Evolutionary conservation across 2,797 vertebrate genomes (phyloP).

Genomic region (Xenentodon cancila): DNA sequence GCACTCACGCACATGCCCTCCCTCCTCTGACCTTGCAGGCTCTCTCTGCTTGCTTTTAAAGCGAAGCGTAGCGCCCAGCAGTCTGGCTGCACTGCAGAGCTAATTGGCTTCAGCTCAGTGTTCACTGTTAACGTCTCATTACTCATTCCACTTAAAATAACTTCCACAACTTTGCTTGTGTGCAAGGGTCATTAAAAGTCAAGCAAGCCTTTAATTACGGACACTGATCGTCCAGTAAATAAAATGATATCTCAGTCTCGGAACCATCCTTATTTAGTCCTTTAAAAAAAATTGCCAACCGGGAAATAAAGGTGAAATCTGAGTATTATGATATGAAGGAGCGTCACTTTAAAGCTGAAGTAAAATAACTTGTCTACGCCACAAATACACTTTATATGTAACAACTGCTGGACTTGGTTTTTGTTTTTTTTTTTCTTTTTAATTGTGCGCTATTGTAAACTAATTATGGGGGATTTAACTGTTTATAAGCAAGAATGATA

Average conservation of each 20-base stretch:
- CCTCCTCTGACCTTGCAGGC: slow-evolving; percentile 61
- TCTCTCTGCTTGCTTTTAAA: slow-evolving; percentile 55
- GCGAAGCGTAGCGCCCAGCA: slow-evolving; percentile 64
- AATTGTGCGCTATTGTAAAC: too few species aligned
- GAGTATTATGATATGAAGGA: background rate
- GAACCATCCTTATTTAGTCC: background rate
- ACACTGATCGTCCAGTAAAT: slow-evolving; percentile 63
- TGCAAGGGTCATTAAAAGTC: slow-evolving; percentile 76
- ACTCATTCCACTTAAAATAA: slow-evolving; percentile 77
- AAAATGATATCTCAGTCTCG: slow-evolving; percentile 57
- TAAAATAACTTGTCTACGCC: too few species aligned
- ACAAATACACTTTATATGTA: background rate
- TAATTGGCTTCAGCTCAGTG: slow-evolving; percentile 74
- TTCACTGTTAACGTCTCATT: slow-evolving; percentile 74
- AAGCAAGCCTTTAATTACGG: slow-evolving; percentile 77
- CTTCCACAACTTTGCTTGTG: slow-evolving; percentile 75
- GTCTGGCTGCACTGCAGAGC: slow-evolving; percentile 67
- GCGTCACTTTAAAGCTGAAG: background rate
- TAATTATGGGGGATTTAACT: background rate
- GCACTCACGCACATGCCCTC: background rate
- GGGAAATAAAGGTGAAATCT: too few species aligned
- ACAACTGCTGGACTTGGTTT: background rate
- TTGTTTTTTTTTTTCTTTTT: too few species aligned
- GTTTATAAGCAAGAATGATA: background rate
- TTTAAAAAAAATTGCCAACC: background rate